phyloP scores from a whole-genome alignment of 2,888 invertebrate genomes.

The Tiliacea citrago region DNA sequence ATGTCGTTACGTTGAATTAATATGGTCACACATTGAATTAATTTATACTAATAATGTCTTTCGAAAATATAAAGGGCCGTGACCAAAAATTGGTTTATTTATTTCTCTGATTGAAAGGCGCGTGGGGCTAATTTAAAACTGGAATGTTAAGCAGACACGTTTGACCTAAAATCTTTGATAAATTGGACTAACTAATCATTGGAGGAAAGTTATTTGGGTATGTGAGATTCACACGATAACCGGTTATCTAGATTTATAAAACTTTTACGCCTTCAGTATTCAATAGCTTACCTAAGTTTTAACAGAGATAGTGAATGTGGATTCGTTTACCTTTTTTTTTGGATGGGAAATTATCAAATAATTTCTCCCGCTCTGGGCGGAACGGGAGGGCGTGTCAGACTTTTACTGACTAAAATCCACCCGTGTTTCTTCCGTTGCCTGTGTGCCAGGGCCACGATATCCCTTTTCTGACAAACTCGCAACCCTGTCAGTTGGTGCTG shows the following conservation, averaged over 20 bases:
- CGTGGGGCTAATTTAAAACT: conserved; percentile 49
- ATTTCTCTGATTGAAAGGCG: conserved; percentile 51
- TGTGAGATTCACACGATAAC: conserved; percentile 15
- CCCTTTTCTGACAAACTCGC: no score
- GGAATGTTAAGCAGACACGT: conserved; percentile 33
- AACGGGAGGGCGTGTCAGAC: no score
- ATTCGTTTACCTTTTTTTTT: conserved; percentile 8
- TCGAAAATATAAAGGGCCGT: conserved; percentile 70
- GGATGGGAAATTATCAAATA: no score
- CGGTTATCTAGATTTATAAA: conserved; percentile 15
- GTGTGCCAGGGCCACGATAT: no score
- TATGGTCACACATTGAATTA: conserved; percentile 81
- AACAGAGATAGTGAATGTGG: background rate
- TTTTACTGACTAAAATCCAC: no score
- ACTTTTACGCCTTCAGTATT: conserved; percentile 3
- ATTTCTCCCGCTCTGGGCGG: no score
- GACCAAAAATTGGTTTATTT: conserved; percentile 51
- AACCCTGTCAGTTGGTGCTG: no score
- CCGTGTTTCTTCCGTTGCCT: no score
- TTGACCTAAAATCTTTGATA: conserved; percentile 54
- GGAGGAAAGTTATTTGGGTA: conserved; percentile 3
- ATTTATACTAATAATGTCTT: conserved; percentile 77
- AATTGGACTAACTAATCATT: conserved; percentile 46
- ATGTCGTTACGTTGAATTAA: conserved; percentile 86
- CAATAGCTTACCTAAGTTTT: conserved; percentile 6